phyloP scores from a whole-genome alignment of 2,113 vertebrate genomes.

The Acanthisitta chloris region DNA sequence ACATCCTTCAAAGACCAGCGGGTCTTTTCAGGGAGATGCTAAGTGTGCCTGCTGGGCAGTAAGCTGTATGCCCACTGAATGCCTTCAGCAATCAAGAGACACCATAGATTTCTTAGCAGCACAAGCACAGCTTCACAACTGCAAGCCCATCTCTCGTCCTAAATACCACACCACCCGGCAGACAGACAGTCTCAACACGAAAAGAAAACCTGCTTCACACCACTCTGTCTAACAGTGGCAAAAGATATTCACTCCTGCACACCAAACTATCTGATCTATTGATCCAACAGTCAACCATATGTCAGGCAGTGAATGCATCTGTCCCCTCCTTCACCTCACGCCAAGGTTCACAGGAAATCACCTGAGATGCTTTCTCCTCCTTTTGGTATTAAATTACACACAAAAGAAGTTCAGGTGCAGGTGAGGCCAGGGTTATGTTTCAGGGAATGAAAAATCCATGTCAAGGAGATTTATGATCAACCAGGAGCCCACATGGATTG shows the following conservation, averaged over 20 bases:
- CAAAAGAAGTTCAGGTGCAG: not conserved
- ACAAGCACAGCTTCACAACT: not conserved
- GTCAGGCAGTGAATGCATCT: not conserved
- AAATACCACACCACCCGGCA: not conserved
- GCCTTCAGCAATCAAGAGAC: accelerated
- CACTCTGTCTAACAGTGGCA: not conserved
- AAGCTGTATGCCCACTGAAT: not conserved
- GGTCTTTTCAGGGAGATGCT: not conserved
- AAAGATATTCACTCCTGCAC: not conserved
- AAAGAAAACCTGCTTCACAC: not conserved
- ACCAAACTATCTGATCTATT: not conserved
- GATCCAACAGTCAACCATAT: not conserved
- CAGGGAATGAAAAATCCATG: not conserved
- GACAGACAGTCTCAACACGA: not conserved
- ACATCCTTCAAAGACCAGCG: not conserved
- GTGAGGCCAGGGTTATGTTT: not conserved
- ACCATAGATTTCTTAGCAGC: not conserved
- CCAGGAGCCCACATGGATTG: not conserved
- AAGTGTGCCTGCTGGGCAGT: not conserved
- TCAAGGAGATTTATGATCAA: not conserved
- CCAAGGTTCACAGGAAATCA: not conserved
- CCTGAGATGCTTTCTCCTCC: not conserved
- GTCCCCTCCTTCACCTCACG: not conserved
- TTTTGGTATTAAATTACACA: not conserved
- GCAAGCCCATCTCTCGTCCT: not conserved